A percentile compares a stretch with the other conserved stretches of the same genome.
Conservation (phyloP, 2,113 vertebrate genomes). For the Callionymus lyra region DNA sequence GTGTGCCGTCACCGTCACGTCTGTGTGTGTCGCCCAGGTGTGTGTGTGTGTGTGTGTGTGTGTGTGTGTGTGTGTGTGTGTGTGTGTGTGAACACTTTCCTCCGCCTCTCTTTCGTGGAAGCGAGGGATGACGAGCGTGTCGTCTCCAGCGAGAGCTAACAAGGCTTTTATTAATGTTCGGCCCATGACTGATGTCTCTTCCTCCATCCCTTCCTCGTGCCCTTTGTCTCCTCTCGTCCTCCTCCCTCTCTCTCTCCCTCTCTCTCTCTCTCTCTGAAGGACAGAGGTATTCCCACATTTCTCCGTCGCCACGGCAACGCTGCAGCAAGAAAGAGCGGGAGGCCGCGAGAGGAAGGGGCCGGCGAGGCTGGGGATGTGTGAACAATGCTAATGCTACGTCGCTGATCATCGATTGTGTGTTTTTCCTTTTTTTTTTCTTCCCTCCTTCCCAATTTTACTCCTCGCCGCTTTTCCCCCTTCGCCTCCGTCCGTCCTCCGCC, state of each 20-base stretch:
- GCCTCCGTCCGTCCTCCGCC: not conserved
- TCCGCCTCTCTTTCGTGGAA: constrained; percentile 34
- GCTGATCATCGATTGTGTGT: constrained; percentile 51
- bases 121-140: constrained; percentile 9
- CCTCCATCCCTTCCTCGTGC: constrained; percentile 3
- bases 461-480: not conserved
- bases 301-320: constrained; percentile 68
- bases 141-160: constrained; percentile 30
- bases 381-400: constrained; percentile 63
- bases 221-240: constrained; percentile 16
- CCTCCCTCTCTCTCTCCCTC: constrained; percentile 18
- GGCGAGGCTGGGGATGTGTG: constrained; percentile 38
- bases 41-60: constrained; percentile 2
- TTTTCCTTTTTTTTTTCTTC: no score
- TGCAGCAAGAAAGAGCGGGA: constrained; percentile 65
- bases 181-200: constrained; percentile 14
- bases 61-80: constrained; percentile 3
- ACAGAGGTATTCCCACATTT: constrained; percentile 75
- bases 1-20: constrained; percentile 26
- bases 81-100: constrained; percentile 27
- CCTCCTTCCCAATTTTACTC: not conserved
- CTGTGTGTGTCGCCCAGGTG: constrained; percentile 3
- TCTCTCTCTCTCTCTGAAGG: constrained; percentile 63
- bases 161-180: constrained; percentile 28
- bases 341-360: constrained; percentile 40